Percentiles rank a stretch among this genome's conserved stretches.
Evolutionary conservation across 2,113 vertebrate genomes (phyloP).

Genomic region (Mormoops blainvillei): DNA sequence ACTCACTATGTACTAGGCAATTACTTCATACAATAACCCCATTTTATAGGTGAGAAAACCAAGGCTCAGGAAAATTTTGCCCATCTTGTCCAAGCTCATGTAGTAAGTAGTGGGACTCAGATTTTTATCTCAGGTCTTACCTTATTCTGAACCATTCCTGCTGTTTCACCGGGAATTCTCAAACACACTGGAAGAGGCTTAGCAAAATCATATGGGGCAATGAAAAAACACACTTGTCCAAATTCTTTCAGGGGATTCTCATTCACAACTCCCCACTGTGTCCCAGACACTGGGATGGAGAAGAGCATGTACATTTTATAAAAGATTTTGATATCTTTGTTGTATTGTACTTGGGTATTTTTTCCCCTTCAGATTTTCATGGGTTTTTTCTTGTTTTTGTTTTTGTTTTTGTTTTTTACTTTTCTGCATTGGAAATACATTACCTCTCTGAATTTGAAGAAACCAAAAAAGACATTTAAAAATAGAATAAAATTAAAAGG

Average conservation of each 20-base stretch:
- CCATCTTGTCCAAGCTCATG: background rate
- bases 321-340: background rate
- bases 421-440: background rate
- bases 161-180: background rate
- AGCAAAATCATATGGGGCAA: background rate
- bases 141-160: background rate
- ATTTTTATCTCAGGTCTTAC: background rate
- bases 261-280: background rate
- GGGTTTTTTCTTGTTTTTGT: background rate
- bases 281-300: background rate
- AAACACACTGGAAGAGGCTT: background rate
- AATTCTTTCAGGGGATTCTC: background rate
- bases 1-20: background rate
- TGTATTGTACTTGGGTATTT: background rate
- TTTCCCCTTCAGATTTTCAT: background rate
- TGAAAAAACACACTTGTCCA: background rate
- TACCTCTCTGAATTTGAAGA: background rate
- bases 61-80: background rate
- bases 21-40: background rate
- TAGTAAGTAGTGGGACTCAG: background rate
- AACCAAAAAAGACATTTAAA: background rate
- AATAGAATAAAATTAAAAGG: background rate
- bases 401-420: too few relatives aligned
- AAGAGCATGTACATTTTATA: background rate
- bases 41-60: background rate